A percentile compares a stretch with the other conserved stretches of the same genome.
These are phyloP conservation scores for Sinocyclocheilus grahami DNA, from an alignment of 2,113 vertebrate genomes.

Conservation along the genomic window DNA sequence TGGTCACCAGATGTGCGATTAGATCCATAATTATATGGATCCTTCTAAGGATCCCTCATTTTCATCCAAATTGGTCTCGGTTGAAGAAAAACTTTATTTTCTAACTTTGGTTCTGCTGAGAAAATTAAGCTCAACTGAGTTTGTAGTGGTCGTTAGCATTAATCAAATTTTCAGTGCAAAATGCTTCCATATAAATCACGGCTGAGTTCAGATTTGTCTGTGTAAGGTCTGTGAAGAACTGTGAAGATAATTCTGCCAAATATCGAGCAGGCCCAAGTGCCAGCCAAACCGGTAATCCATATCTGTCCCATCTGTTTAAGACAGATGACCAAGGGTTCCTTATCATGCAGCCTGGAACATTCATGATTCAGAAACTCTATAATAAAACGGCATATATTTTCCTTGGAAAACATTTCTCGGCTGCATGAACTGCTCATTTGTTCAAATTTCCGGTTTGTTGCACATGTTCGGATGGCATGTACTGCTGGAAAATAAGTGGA, in stretches of 20 bases:
- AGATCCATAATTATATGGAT: slow-evolving; percentile 54
- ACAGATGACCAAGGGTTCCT: slow-evolving; percentile 3
- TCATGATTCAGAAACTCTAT: not conserved
- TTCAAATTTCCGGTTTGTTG: not conserved
- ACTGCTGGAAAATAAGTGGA: not conserved
- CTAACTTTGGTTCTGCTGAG: slow-evolving; percentile 22
- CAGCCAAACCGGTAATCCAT: slow-evolving; percentile 31
- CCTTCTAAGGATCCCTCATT: slow-evolving; percentile 28
- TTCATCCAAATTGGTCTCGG: slow-evolving; percentile 42
- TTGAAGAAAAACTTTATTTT: slow-evolving; percentile 37
- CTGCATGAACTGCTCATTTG: not conserved
- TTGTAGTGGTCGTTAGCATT: slow-evolving; percentile 30
- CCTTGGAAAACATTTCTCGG: not conserved
- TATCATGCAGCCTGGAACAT: not conserved
- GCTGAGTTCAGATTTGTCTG: not conserved
- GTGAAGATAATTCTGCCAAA: slow-evolving; percentile 32
- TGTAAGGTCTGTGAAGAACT: slow-evolving; percentile 29
- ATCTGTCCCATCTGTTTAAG: not conserved
- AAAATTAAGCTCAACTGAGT: not conserved
- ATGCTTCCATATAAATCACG: slow-evolving; percentile 31
- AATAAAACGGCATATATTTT: not conserved
- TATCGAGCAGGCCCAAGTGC: slow-evolving; percentile 1
- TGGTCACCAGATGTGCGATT: slow-evolving; percentile 57
- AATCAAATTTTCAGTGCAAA: slow-evolving; percentile 3
- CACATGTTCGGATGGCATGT: slow-evolving; percentile 1